Evolutionary conservation across 2,888 invertebrate genomes (phyloP), one percentile per base, ranked within the genome.

Genomic region (Mythimna vitellina): DNA sequence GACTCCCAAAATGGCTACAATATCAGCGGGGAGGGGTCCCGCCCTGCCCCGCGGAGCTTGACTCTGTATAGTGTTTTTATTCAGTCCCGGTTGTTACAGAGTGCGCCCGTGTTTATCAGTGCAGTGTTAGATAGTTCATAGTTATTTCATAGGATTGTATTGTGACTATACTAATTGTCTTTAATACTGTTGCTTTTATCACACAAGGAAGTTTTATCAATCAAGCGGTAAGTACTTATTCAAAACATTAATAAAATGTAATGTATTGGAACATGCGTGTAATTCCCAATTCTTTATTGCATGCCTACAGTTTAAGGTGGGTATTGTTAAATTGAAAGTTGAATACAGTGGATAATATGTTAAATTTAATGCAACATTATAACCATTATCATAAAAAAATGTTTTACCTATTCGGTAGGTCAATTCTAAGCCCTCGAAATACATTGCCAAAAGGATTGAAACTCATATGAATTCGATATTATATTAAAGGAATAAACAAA

Each of bases 381-480:
- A 70, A 70, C 70, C 70, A 70, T 70, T 70, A 70, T 65, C 70
- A 70, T 70, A 70, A 70, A 70, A 70, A 70, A 70, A 70, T 70
- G 64, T 70, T 70, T 70, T 32, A 32, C 32, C 32, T 32, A 32
- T 32, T 32, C 32, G 32, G 32, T 32, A 32, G 32, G 32, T 32
- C 70, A 70, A 70, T 70, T 70, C 64, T 70, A 70, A 70, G 70
- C 70, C 70, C 70, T 70, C 70, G 63, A 70, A 70, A 70, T 70
- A 70, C 70, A 70, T 70, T 70, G 68, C 68, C 68, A 69, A 69
- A 69, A 69, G 70, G 63, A 64, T 51, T 68, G 63, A 72, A 72
- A 72, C 72, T 72, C 72, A 72, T 72, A 72, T 72, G 72, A 72
- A 72, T 72, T 72, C 72, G 72, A 72, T 72, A 72, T 72, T 72